Conservation (phyloP, 1,140 invertebrate genomes). For the Drosophila lowei region DNA sequence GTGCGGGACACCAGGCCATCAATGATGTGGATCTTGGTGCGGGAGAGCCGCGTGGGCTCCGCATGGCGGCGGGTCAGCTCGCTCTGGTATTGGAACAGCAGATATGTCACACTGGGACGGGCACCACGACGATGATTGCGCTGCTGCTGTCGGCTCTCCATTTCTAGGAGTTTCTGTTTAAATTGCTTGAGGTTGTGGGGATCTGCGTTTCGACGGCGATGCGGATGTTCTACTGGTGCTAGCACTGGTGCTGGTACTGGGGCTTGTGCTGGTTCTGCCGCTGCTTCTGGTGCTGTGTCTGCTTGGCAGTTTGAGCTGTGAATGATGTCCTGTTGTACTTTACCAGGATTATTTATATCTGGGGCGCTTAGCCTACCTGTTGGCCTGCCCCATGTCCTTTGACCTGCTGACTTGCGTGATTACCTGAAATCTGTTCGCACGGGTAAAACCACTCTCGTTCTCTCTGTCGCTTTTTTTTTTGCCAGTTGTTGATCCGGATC, state of each 20-base stretch:
- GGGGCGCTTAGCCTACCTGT: constrained; percentile 42
- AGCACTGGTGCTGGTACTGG: too few species aligned
- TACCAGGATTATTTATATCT: constrained; percentile 75
- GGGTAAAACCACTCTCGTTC: constrained; percentile 26
- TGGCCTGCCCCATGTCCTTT: constrained; percentile 9
- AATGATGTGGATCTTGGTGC: constrained; percentile 77
- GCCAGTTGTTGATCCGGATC: constrained; percentile 30
- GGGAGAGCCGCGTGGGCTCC: constrained; percentile 63
- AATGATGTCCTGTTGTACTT: constrained; percentile 70
- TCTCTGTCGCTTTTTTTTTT: background rate
- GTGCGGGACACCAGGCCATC: constrained; percentile 64
- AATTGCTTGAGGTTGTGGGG: too few species aligned
- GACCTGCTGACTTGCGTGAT: constrained; percentile 59
- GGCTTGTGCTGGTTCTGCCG: too few species aligned
- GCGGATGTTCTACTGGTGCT: too few species aligned
- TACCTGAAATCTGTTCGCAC: constrained; percentile 49
- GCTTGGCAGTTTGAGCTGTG: constrained; percentile 59
- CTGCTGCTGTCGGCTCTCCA: constrained; percentile 42
- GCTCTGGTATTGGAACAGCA: constrained; percentile 70
- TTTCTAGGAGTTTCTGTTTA: constrained; percentile 1
- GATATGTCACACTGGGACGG: constrained; percentile 67
- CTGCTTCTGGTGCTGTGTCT: constrained; percentile 36
- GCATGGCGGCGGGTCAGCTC: constrained; percentile 68
- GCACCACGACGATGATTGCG: constrained; percentile 41
- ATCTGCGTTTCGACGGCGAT: too few species aligned